Evolutionary conservation across 2,113 vertebrate genomes (phyloP).

Genomic region (Triplophysa dalaica): DNA sequence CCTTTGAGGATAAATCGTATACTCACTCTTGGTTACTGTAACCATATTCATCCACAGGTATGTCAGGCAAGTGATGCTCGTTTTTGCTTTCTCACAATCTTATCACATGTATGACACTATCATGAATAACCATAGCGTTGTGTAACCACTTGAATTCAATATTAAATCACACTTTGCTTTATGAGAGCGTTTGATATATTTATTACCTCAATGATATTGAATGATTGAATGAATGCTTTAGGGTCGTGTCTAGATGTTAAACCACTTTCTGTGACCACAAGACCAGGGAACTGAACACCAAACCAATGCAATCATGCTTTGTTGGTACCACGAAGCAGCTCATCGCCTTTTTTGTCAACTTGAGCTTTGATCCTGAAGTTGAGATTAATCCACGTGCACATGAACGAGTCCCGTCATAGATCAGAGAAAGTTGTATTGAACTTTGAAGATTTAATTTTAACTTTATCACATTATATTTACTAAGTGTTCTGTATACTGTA

Average conservation of each 20-base stretch:
- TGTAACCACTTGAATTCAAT: slow-evolving; percentile 48
- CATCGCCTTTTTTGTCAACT: too few species aligned
- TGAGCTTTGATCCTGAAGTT: too few species aligned
- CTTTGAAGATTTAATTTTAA: too few species aligned
- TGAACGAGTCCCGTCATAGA: too few species aligned
- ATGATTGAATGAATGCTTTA: slow-evolving; percentile 15
- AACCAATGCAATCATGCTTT: too few species aligned
- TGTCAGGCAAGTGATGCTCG: neutral
- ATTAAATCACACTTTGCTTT: slow-evolving; percentile 53
- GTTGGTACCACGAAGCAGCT: too few species aligned
- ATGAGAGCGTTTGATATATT: slow-evolving; percentile 35
- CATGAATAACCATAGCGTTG: slow-evolving; percentile 30
- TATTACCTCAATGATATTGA: slow-evolving; percentile 39
- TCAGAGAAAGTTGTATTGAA: too few species aligned
- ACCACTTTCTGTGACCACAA: neutral
- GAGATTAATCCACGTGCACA: too few species aligned
- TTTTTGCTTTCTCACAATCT: slow-evolving; percentile 5
- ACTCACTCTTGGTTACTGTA: slow-evolving; percentile 27
- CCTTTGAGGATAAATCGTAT: slow-evolving; percentile 17
- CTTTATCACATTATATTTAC: too few species aligned
- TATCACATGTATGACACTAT: slow-evolving; percentile 12
- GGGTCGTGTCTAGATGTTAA: neutral
- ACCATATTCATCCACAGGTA: slow-evolving; percentile 5
- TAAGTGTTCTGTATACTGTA: too few species aligned
- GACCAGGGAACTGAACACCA: too few species aligned